Evolutionary conservation across 2,888 invertebrate species (phyloP).

Genomic region (Mythimna loreyi): DNA sequence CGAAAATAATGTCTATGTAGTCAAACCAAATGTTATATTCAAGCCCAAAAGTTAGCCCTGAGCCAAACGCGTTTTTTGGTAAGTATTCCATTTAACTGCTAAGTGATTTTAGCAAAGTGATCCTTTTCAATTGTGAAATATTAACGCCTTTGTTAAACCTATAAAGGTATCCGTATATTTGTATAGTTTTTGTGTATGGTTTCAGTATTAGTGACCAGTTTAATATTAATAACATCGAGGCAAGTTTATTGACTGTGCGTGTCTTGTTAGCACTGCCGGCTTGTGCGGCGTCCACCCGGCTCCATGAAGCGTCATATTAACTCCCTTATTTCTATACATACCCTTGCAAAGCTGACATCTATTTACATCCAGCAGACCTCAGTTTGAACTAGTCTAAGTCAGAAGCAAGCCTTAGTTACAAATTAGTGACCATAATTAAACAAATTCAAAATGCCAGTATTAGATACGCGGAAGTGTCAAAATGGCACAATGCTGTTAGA

Average conservation of each 20-base stretch:
- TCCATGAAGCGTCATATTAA: conserved; percentile 48
- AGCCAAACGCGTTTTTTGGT: conserved; percentile 28
- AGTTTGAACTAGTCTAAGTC: conserved; percentile 65
- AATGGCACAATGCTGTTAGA: conserved; percentile 61
- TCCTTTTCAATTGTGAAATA: conserved; percentile 40
- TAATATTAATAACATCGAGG: conserved; percentile 50
- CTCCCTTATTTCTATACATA: conserved; percentile 59
- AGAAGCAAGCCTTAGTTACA: conserved; percentile 75
- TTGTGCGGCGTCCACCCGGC: conserved; percentile 57
- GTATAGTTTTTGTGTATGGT: conserved; percentile 64
- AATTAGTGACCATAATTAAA: conserved; percentile 72
- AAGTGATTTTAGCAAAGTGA: conserved; percentile 53
- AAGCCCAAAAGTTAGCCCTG: conserved; percentile 21
- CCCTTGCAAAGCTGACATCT: conserved; percentile 63
- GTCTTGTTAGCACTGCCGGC: conserved; percentile 66
- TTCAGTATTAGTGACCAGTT: conserved; percentile 62
- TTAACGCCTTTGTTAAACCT: conserved; percentile 42
- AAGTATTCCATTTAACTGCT: conserved; percentile 36
- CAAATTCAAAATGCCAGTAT: conserved; percentile 67
- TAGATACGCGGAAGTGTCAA: conserved; percentile 63
- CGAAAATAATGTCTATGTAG: conserved; percentile 10
- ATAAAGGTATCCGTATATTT: conserved; percentile 29
- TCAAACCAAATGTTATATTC: conserved; percentile 28
- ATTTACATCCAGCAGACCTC: conserved; percentile 60
- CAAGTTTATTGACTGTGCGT: conserved; percentile 51